These are phyloP conservation scores for Pelecanus crispus DNA, from an alignment of 2,113 vertebrate genomes.

Conservation along the genomic window DNA sequence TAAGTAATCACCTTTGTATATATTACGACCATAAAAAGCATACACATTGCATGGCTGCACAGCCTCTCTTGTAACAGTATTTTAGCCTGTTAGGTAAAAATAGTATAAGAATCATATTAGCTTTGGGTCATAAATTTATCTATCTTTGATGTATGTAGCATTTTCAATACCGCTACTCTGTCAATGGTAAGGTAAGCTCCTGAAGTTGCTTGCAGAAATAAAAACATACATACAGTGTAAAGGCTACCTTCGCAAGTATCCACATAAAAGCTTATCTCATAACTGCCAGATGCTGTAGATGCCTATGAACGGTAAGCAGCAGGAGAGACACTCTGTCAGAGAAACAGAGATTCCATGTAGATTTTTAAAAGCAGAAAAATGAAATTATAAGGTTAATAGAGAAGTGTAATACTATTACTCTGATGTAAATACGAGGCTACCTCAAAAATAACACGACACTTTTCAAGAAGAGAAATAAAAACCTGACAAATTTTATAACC, in stretches of 20 bases:
- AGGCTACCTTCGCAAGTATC: neutral
- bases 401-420: neutral
- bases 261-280: neutral
- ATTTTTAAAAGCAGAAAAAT: neutral
- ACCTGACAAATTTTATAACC: neutral
- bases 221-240: neutral
- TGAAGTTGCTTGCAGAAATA: neutral
- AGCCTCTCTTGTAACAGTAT: neutral
- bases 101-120: neutral
- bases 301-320: neutral
- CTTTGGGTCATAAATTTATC: neutral
- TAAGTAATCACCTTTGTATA: conserved; percentile 24
- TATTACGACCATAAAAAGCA: neutral
- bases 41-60: neutral
- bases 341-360: neutral
- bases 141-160: neutral
- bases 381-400: neutral
- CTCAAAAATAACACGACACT: neutral
- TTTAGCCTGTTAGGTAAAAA: neutral
- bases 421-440: neutral
- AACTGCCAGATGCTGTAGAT: neutral
- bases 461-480: neutral
- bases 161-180: neutral
- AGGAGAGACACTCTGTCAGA: neutral
- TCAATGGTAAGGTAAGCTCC: neutral